These are phyloP conservation scores for Rhimphoctona megacephalus DNA, from an alignment of 2,888 invertebrate genomes.

Conservation along the genomic window DNA sequence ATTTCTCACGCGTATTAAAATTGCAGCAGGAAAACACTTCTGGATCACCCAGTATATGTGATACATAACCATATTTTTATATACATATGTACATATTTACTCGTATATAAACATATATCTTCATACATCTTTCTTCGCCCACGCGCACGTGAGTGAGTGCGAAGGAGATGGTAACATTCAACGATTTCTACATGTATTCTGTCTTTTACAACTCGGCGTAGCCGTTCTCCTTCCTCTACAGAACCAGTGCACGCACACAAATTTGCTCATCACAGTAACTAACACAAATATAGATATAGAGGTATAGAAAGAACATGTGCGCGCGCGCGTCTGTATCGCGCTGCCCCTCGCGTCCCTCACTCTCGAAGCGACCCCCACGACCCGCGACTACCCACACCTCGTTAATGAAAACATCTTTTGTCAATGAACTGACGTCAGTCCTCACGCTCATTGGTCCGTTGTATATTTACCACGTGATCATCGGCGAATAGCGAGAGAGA, in stretches of 20 bases:
- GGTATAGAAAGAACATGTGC: conserved; percentile 6
- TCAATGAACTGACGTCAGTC: conserved; percentile 87
- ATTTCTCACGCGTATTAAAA: neutral
- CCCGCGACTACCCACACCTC: conserved; percentile 80
- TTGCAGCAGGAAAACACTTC: neutral
- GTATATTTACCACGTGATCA: conserved; percentile 83
- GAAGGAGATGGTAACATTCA: conserved; percentile 54
- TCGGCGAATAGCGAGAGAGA: conserved; percentile 79
- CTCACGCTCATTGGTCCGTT: conserved; percentile 80
- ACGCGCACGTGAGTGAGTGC: conserved; percentile 73
- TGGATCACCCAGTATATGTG: conserved; percentile 28
- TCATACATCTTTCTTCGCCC: conserved; percentile 66
- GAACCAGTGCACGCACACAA: neutral
- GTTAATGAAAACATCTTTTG: conserved; percentile 84
- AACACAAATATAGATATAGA: neutral
- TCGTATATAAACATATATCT: neutral
- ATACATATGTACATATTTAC: neutral
- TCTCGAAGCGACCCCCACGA: conserved; percentile 69
- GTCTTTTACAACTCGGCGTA: conserved; percentile 40
- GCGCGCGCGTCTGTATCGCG: conserved; percentile 46
- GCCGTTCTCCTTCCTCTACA: conserved; percentile 13
- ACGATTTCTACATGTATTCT: neutral
- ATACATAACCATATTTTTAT: neutral
- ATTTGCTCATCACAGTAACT: too few relatives aligned
- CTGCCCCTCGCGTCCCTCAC: conserved; percentile 56